These are phyloP conservation scores for Bedellia somnulentella DNA, from an alignment of 2,888 invertebrate genomes.

Conservation along the genomic window DNA sequence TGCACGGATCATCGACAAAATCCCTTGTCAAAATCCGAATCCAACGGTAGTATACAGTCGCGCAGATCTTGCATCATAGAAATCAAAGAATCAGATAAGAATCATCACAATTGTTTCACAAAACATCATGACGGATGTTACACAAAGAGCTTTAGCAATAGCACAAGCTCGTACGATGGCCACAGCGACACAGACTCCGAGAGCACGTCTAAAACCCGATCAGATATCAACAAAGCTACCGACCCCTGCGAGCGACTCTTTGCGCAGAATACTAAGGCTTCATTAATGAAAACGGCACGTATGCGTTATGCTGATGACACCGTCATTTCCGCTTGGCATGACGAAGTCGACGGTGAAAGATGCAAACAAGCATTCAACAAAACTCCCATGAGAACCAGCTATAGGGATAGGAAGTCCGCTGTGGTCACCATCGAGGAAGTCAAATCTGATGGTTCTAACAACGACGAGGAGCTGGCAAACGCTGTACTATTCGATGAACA, in stretches of 20 bases:
- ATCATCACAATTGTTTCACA: conserved; percentile 17
- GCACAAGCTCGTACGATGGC: conserved; percentile 66
- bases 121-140: conserved; percentile 31
- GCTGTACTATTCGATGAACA: conserved; percentile 40
- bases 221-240: conserved; percentile 26
- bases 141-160: conserved; percentile 58
- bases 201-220: conserved; percentile 40
- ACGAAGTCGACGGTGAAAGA: conserved; percentile 48
- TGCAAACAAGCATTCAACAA: conserved; percentile 32
- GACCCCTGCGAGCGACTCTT: conserved; percentile 57
- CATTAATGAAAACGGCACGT: conserved; percentile 62
- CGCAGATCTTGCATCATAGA: conserved; percentile 47
- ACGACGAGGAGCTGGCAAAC: conserved; percentile 36
- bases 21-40: conserved; percentile 45
- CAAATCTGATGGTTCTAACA: conserved; percentile 39
- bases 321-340: conserved; percentile 26
- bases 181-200: conserved; percentile 69
- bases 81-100: conserved; percentile 37
- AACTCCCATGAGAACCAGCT: conserved; percentile 39
- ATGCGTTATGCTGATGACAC: conserved; percentile 61
- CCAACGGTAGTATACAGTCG: conserved; percentile 45
- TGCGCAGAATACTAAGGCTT: conserved; percentile 61
- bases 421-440: conserved; percentile 54
- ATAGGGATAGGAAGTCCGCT: conserved; percentile 41
- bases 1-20: conserved; percentile 56